Percentiles rank a stretch among this genome's conserved stretches.
phyloP scores from a whole-genome alignment of 2,888 invertebrate genomes.

The Clivina fossor region DNA sequence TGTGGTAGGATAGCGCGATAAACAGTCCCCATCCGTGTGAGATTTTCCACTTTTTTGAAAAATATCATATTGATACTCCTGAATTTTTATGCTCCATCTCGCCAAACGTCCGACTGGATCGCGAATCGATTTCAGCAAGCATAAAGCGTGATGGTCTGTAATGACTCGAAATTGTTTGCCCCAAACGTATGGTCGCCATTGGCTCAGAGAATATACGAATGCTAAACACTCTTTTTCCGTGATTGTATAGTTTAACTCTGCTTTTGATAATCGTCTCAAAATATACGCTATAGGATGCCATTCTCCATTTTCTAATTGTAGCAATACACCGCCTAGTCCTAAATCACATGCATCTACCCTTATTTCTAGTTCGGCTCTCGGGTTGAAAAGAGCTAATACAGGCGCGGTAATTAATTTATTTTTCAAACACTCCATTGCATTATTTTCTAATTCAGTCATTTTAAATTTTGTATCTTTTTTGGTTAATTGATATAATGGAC shows the following conservation, averaged over 20 bases:
- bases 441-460: conserved; percentile 35
- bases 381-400: conserved; percentile 41
- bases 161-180: conserved; percentile 8
- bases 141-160: conserved; percentile 27
- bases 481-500: conserved; percentile 39
- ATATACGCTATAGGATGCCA: conserved; percentile 46
- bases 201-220: conserved; percentile 6
- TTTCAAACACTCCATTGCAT: conserved; percentile 38
- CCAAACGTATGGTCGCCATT: conserved; percentile 15
- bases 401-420: conserved; percentile 39
- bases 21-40: conserved; percentile 31
- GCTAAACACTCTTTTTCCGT: conserved; percentile 31
- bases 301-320: conserved; percentile 42
- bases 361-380: conserved; percentile 38
- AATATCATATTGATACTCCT: conserved; percentile 35
- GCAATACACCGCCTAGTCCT: conserved; percentile 46
- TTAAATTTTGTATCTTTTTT: conserved; percentile 27
- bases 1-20: conserved; percentile 6
- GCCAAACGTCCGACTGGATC: conserved; percentile 29
- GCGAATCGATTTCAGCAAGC: conserved; percentile 22
- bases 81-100: conserved; percentile 34
- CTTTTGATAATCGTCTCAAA: conserved; percentile 17
- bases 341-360: conserved; percentile 46
- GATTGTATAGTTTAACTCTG: conserved; percentile 32
- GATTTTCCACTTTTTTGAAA: conserved; percentile 29